Conservation (phyloP, 2,113 vertebrate species). For the Pterocles gutturalis region DNA sequence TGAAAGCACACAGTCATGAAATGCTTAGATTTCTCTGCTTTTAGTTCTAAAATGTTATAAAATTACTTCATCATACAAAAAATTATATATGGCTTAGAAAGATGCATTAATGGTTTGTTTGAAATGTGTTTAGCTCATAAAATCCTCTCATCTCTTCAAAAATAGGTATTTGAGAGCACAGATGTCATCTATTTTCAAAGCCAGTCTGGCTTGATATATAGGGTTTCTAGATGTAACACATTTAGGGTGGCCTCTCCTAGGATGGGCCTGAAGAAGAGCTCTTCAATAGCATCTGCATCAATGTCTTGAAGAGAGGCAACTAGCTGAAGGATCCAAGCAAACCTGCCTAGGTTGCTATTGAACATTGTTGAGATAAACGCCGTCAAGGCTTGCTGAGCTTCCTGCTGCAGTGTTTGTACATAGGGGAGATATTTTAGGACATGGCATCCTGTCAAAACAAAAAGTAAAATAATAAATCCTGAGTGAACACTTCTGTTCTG, state of each 20-base stretch:
- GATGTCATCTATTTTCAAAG: neutral
- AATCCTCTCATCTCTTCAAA: neutral
- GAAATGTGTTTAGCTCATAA: neutral
- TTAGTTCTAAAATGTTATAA: neutral
- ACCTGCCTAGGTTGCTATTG: neutral
- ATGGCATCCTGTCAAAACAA: neutral
- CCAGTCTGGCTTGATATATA: neutral
- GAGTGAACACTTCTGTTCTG: neutral
- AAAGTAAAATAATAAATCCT: neutral
- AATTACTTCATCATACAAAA: neutral
- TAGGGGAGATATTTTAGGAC: conserved; percentile 36
- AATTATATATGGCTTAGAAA: neutral
- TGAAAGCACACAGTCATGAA: neutral
- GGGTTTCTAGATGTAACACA: conserved; percentile 34
- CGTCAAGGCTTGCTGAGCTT: conserved; percentile 52
- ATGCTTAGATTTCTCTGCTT: neutral
- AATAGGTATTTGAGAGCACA: neutral
- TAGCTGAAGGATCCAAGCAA: conserved; percentile 39
- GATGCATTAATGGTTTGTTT: neutral
- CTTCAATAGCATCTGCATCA: neutral
- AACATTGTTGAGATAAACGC: conserved; percentile 26
- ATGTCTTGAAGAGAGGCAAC: neutral
- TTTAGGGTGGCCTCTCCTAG: conserved; percentile 28
- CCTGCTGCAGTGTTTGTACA: conserved; percentile 53
- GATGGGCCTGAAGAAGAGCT: conserved; percentile 62